A percentile compares a stretch with the other conserved stretches of the same genome.
Evolutionary conservation across 2,888 invertebrate species (phyloP).

Genomic region (Lasioglossum villosulum): DNA sequence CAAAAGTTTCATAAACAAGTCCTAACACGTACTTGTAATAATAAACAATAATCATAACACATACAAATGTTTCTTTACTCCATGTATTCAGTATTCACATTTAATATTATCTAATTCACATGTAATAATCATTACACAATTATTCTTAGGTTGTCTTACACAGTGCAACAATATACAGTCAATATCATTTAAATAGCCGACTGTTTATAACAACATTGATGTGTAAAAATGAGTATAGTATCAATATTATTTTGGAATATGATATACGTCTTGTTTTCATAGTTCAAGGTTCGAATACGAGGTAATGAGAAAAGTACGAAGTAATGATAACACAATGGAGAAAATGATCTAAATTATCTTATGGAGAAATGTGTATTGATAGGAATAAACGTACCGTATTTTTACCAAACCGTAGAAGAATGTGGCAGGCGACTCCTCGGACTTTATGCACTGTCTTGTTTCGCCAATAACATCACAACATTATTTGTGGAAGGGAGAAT

Average conservation of each 20-base stretch:
- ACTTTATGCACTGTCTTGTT: slow-evolving; percentile 61
- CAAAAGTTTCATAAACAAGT: background rate
- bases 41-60: background rate
- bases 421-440: slow-evolving; percentile 47
- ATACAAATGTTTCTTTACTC: background rate
- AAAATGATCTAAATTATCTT: background rate
- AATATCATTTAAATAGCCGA: background rate
- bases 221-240: background rate
- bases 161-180: background rate
- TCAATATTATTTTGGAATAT: background rate
- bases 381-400: slow-evolving; percentile 22
- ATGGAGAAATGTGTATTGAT: background rate
- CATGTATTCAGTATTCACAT: background rate
- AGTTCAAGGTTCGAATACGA: background rate
- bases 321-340: background rate
- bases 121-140: no score
- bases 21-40: background rate
- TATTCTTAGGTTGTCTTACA: background rate
- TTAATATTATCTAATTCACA: no score
- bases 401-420: slow-evolving; percentile 37
- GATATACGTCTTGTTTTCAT: background rate
- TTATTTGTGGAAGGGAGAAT: slow-evolving; percentile 56
- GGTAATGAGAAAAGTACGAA: background rate
- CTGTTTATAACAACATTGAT: background rate
- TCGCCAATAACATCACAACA: slow-evolving; percentile 56